Percentiles rank a stretch among this genome's conserved stretches.
Evolutionary conservation across 2,113 vertebrate species (phyloP).

Genomic region (Actinemys pallida): DNA sequence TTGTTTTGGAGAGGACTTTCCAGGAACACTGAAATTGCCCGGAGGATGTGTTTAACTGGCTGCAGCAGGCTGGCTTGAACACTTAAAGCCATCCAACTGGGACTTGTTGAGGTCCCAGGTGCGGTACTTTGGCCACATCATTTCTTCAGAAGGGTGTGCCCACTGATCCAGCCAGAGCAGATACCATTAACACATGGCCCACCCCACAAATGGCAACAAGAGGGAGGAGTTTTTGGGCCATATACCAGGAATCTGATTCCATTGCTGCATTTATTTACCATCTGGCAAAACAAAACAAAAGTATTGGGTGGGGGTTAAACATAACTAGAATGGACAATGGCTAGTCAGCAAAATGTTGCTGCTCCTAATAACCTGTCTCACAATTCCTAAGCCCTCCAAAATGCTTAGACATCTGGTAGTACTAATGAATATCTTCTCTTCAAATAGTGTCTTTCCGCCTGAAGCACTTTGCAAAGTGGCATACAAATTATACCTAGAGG

Average conservation of each 20-base stretch:
- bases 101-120: conserved; percentile 60
- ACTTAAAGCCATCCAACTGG: conserved; percentile 65
- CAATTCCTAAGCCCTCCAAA: neutral
- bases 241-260: neutral
- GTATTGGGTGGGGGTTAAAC: neutral
- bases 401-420: neutral
- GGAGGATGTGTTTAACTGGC: conserved; percentile 72
- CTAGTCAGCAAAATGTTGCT: neutral
- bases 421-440: neutral
- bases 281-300: neutral
- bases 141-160: conserved; percentile 59
- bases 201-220: neutral
- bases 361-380: neutral
- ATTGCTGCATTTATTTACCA: neutral
- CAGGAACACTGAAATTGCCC: conserved; percentile 78
- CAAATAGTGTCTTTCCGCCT: fast-evolving
- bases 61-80: conserved; percentile 71
- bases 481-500: neutral
- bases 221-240: neutral
- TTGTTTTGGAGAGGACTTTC: conserved; percentile 78
- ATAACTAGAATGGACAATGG: neutral
- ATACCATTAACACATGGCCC: conserved; percentile 14
- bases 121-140: neutral
- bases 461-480: fast-evolving
- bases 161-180: conserved; percentile 35